Base-by-base conservation (phyloP, 2,113 vertebrate species). In the Nipponia nippon region DNA sequence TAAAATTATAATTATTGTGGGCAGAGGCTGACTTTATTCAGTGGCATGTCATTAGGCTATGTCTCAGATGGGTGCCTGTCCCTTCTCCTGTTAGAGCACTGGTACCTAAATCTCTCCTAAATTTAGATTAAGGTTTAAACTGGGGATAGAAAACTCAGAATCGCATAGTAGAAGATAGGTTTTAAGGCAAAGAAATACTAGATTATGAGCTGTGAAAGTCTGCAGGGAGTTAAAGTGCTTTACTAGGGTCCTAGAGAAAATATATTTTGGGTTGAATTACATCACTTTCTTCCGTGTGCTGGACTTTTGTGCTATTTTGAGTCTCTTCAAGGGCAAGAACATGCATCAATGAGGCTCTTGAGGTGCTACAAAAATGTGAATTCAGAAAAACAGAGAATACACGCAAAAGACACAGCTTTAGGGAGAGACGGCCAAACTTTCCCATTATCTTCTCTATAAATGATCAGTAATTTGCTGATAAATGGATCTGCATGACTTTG, bases 111-210 rank as follows among this genome's bases (percentile, higher is more conserved):
- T 4, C 1, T 2, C 72, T 22, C 36, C 18, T 11, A 44, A 59
- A 61, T 11, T 61, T 5, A 69, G 32, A n/a, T 20, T 2, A 3
- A 63, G 15, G n/a, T 23, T 38, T 55, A 30, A 73, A 25, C 4
- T 10, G 34, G 32, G 47, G 19, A 16, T 9, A 62, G 72, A 15
- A 34, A 20, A 70, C 65, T 46, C 69, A 6, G 42, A 26, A 30
- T 29, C 0, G 1, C 50, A 1, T 0, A 2, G 36, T 4, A 13
- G 44, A 18, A 32, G 22, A 3, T 1, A 11, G 30, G 27, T 5
- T 56, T 61, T 47, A 40, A 49, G 76, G 52, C 11, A 34, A 76
- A 80, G n/a, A 58, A 82, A 12, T 18, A 3, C 17, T 4, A 40
- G 53, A 52, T 29, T 36, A 9, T 9, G 44, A 19, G 26, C 0